Conservation (phyloP, 2,888 invertebrate genomes). For the Epinotia brunnichana region DNA sequence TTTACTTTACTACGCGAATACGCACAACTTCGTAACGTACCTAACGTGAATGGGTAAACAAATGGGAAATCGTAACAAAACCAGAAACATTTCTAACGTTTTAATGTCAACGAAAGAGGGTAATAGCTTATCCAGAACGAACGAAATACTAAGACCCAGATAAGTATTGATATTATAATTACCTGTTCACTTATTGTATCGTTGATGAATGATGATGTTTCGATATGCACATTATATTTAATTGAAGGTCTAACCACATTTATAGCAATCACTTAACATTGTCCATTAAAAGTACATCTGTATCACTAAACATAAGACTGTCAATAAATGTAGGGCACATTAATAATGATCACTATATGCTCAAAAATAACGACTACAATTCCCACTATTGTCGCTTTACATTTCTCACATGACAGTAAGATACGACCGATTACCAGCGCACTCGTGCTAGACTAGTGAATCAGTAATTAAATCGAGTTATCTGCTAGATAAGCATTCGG, state of each 20-base stretch:
- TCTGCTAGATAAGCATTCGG: conserved; percentile 38
- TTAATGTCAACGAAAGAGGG: neutral
- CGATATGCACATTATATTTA: neutral
- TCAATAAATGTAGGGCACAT: neutral
- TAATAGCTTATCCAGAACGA: neutral
- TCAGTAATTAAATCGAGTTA: conserved; percentile 18
- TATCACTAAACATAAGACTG: neutral
- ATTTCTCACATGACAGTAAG: neutral
- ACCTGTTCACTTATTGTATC: neutral
- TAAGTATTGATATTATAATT: conserved; percentile 8
- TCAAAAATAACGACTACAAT: neutral
- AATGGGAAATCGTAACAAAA: neutral
- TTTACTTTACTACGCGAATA: neutral
- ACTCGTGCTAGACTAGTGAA: neutral
- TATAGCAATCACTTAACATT: neutral
- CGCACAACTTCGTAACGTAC: too few relatives aligned
- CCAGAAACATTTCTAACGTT: neutral
- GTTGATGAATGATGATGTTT: neutral
- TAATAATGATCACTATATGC: neutral
- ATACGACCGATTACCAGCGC: conserved; percentile 4
- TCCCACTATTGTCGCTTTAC: neutral
- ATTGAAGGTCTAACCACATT: neutral
- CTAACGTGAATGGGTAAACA: neutral
- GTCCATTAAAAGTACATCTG: neutral
- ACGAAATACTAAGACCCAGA: neutral